These are phyloP conservation scores for Tursiops truncatus DNA, from an alignment of 2,113 vertebrate species.

Conservation along the genomic window DNA sequence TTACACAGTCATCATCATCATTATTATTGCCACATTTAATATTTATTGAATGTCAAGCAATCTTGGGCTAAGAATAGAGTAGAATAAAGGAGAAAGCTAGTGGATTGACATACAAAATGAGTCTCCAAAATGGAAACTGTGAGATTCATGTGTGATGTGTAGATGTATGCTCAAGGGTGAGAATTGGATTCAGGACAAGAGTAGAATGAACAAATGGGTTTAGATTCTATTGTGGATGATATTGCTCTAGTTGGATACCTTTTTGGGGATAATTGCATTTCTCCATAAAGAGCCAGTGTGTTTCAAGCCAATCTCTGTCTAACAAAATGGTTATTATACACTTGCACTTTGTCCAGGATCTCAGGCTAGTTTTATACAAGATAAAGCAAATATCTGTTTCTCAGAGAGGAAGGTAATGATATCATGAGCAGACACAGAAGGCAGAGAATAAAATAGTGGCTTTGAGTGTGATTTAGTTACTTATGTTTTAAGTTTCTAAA, in stretches of 20 bases:
- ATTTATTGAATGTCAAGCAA: constrained; percentile 59
- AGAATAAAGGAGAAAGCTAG: not conserved
- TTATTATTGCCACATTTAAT: constrained; percentile 61
- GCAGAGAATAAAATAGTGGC: not conserved
- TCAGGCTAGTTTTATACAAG: not conserved
- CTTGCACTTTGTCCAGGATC: not conserved
- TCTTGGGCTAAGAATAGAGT: not conserved
- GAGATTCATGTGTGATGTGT: not conserved
- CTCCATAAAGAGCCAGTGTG: not conserved
- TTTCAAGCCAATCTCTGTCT: not conserved
- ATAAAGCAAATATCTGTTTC: constrained; percentile 41
- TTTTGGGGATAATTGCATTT: not conserved
- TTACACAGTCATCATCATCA: constrained; percentile 44
- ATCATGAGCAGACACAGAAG: not conserved
- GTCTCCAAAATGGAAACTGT: not conserved
- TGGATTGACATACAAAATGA: not conserved
- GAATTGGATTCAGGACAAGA: not conserved
- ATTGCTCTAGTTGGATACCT: not conserved
- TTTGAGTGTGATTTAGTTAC: not conserved
- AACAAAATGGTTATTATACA: not conserved
- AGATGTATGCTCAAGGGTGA: not conserved
- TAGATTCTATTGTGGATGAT: fast-evolving
- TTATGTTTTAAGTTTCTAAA: constrained; percentile 13
- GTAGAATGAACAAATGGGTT: not conserved
- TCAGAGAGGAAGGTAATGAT: constrained; percentile 1